These are phyloP conservation scores for Chrysolina americana DNA, from an alignment of 2,888 invertebrate genomes.

Conservation along the genomic window DNA sequence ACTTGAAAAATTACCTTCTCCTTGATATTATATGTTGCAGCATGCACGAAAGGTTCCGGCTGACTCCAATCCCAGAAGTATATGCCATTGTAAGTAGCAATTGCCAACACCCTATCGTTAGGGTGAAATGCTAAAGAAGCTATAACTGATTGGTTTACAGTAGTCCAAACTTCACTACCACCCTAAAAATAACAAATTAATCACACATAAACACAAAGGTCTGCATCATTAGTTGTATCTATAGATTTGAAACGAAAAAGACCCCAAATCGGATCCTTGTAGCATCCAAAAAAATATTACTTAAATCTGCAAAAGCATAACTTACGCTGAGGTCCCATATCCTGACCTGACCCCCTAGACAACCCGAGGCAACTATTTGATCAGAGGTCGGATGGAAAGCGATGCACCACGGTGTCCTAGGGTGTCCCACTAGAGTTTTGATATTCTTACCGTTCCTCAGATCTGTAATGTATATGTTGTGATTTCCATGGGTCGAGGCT, in stretches of 20 bases:
- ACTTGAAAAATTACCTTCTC: conserved; percentile 77
- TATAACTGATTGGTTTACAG: conserved; percentile 81
- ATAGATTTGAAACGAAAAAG: neutral
- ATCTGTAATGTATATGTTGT: conserved; percentile 89
- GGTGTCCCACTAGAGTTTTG: conserved; percentile 84
- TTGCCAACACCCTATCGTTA: conserved; percentile 84
- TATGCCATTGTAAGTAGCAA: conserved; percentile 87
- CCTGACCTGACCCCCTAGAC: conserved; percentile 89
- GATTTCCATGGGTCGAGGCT: conserved; percentile 92
- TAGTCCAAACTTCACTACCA: conserved; percentile 88
- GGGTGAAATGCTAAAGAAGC: conserved; percentile 92
- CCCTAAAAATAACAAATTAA: conserved; percentile 72
- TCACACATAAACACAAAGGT: neutral
- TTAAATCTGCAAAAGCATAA: neutral
- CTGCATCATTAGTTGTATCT: neutral
- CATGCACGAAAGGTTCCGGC: conserved; percentile 81
- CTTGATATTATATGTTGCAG: conserved; percentile 81
- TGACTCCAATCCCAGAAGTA: conserved; percentile 93
- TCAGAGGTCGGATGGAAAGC: conserved; percentile 89
- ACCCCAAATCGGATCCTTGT: neutral
- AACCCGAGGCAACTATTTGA: conserved; percentile 89
- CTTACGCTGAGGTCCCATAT: conserved; percentile 87
- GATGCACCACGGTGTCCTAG: conserved; percentile 92
- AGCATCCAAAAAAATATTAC: neutral
- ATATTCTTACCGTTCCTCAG: conserved; percentile 84